A percentile compares a stretch with the other conserved stretches of the same genome.
Conservation (phyloP, 2,888 invertebrate genomes). For the Drosophila seclusa region DNA sequence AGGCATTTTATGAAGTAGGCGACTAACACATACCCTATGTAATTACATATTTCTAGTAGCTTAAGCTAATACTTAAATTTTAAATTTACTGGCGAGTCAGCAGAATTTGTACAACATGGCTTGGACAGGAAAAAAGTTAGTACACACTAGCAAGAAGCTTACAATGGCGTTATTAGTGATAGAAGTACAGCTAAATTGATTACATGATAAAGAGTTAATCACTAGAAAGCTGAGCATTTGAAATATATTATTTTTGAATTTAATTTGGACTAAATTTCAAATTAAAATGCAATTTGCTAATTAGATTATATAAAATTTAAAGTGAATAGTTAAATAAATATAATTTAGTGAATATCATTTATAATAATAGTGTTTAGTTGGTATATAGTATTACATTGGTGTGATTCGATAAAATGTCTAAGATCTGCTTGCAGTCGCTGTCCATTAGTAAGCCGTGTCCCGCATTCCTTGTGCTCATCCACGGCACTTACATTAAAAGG, state of each 20-base stretch:
- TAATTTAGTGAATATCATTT: background rate
- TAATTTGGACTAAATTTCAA: background rate
- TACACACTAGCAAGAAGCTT: too few species aligned
- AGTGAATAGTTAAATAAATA: background rate
- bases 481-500: background rate
- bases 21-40: slow-evolving; percentile 13
- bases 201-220: background rate
- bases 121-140: background rate
- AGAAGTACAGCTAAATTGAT: background rate
- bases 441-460: background rate
- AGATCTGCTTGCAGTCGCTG: background rate
- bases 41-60: too few species aligned
- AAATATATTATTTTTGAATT: too few species aligned
- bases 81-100: background rate
- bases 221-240: fast-evolving
- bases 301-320: background rate
- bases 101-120: background rate
- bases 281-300: background rate
- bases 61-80: background rate
- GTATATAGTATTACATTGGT: background rate
- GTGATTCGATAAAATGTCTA: background rate
- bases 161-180: background rate
- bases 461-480: background rate
- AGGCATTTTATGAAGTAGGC: background rate
- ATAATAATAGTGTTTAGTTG: background rate